Evolutionary conservation across 2,113 vertebrate species (phyloP), one percentile per base, ranked within the genome.

Genomic region (Gorsachius goisagi): DNA sequence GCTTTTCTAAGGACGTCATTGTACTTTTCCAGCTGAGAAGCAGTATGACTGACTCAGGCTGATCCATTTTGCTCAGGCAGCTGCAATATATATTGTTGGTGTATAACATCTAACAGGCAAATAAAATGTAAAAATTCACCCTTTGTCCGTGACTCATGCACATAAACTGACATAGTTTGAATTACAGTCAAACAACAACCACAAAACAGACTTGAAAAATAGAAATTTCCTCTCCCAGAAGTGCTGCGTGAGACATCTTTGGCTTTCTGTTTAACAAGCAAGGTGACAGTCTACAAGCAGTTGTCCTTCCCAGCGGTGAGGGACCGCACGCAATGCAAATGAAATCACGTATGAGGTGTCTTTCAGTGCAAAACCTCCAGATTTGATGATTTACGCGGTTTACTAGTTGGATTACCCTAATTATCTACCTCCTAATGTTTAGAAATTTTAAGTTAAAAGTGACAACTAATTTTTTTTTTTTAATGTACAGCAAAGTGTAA

Each of bases 21-120:
- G 58, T 89, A 82, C 44, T 79, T 75, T 53, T 91, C 68, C 78
- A 64, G 81, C 76, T 77, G 80, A 90, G 89, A 96, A 72, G 69
- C 56, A 56, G 5, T 24, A 19, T 50, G 88, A 94, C 75, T 92
- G 72, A 89, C 52, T 91, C 53, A 28, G 33, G 52, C 77, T 39
- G 63, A 81, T 95, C 73, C 67, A 28, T 72, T 92, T 83, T 86
- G 33, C 72, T 85, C 74, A 30, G 75, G 63, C 83, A 89, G 58
- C 76, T 87, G 78, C 82, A 79, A 22, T 52, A 63, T 37, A 71
- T 63, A 84, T 55, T 30, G 26, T 26, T 58, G 37, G 32, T 30
- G 28, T 66, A 64, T 15, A 83, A 53, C 35, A 58, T n/a, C 75
- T 75, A 85, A 63, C 53, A 45, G 75, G 50, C 60, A 93, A 93